Conservation (phyloP, 2,797 vertebrate species). For the Pseudochirops cupreus region DNA sequence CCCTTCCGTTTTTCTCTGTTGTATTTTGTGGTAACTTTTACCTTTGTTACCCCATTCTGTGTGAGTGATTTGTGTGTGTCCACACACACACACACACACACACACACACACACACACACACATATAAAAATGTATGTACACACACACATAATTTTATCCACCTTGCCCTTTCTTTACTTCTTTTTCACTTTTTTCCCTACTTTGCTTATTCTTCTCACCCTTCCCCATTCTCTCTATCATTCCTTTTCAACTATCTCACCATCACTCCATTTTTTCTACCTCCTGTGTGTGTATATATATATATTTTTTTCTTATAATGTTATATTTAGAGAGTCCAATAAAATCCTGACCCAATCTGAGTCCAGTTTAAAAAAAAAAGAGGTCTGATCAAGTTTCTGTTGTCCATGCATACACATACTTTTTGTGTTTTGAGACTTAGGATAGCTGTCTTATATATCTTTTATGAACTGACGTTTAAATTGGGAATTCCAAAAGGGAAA, state of each 20-base stretch:
- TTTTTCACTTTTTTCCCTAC: neutral
- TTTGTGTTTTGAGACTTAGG: neutral
- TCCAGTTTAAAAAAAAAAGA: neutral
- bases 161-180: slow-evolving; percentile 45
- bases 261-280: slow-evolving; percentile 16
- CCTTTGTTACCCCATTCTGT: slow-evolving; percentile 22
- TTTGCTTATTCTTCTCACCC: slow-evolving; percentile 53
- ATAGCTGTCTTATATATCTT: neutral
- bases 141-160: slow-evolving; percentile 54
- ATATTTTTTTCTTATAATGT: neutral
- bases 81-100: too few relatives aligned
- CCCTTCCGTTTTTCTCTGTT: slow-evolving; percentile 57
- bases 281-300: too few relatives aligned
- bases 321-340: neutral
- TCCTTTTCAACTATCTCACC: neutral
- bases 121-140: neutral
- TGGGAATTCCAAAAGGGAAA: slow-evolving; percentile 10
- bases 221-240: slow-evolving; percentile 28
- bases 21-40: neutral
- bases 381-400: neutral
- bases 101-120: too few relatives aligned
- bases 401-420: neutral
- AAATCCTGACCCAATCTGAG: slow-evolving; percentile 8
- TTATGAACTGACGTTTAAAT: neutral
- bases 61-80: neutral